Conservation (phyloP, 2,797 vertebrate genomes). For the Galagoides demidoff region DNA sequence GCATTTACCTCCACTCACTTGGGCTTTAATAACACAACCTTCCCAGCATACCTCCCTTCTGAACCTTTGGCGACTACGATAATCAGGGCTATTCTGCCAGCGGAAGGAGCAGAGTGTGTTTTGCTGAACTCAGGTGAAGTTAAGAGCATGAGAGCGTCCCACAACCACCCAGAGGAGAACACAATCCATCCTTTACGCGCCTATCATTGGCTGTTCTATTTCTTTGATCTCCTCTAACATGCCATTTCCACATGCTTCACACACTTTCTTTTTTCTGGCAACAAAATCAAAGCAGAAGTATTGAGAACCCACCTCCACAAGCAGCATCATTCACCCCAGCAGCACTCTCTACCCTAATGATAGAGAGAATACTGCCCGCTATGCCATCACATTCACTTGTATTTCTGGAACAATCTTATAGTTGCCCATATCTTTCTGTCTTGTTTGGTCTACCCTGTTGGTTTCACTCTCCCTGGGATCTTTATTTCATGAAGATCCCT, state of each 20-base stretch:
- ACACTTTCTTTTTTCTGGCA: background rate
- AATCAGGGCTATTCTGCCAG: background rate
- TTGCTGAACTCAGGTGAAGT: background rate
- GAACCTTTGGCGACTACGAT: background rate
- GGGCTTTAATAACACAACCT: constrained; percentile 8
- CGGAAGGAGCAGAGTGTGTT: background rate
- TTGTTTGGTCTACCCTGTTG: background rate
- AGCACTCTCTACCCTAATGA: background rate
- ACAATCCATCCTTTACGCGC: background rate
- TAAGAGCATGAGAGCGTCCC: background rate
- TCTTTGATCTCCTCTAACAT: background rate
- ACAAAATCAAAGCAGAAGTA: background rate
- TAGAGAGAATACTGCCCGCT: background rate
- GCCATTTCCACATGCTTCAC: background rate
- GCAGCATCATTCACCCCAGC: background rate
- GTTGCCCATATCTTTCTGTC: background rate
- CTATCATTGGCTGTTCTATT: background rate
- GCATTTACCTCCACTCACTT: background rate
- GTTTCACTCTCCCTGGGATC: background rate
- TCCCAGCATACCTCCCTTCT: background rate
- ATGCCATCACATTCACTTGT: background rate
- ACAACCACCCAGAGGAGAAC: background rate
- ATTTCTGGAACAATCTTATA: background rate
- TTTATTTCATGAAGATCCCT: background rate
- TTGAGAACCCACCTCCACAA: background rate